Base-by-base conservation (phyloP, 2,113 vertebrate genomes). In the Aleadryas rufinucha region DNA sequence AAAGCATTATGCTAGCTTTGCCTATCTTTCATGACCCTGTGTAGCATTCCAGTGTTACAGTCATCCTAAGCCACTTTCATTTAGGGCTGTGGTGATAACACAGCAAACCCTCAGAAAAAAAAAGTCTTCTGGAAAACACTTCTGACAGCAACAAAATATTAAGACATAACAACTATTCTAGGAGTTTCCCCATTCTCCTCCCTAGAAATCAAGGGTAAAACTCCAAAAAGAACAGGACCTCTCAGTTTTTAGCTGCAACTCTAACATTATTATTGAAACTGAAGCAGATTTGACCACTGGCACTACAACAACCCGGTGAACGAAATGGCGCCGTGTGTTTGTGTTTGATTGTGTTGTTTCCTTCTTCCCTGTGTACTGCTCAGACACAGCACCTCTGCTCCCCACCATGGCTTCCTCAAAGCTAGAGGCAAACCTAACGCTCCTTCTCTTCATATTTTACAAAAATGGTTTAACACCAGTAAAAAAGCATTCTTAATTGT, bases 331-430 rank as follows among this genome's bases (percentile, higher is more conserved):
- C 14, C 9, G 1, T 4, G 30, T 28, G 41, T 27, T 22, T 53
- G 39, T n/a, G 16, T 64, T 26, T 44, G 17, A 22, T 24, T 27
- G 9, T 28, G 23, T 20, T 2, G 7, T 14, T 61, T 85, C 21
- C 65, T 50, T 74, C 54, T 33, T 56, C 54, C 27, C 41, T 47
- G 26, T 8, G 21, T 26, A 3, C 26, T 22, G 63, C 44, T 50
- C 47, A 42, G 19, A 30, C 35, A 37, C 13, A 47, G 31, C 14
- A 14, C 11, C 44, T 7, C 20, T 1, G 1, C 6, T 30, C 14
- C 17, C 45, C 7, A 2, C 0, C 0, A 37, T 2, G 8, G 44
- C 44, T 56, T 64, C 54, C 37, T 61, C 28, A 37, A 31, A 81
- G 30, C 23, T 5, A n/a, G 28, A 57, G 28, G 11, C 11, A 71